phyloP scores from a whole-genome alignment of 2,888 invertebrate genomes.

The Acleris literana region DNA sequence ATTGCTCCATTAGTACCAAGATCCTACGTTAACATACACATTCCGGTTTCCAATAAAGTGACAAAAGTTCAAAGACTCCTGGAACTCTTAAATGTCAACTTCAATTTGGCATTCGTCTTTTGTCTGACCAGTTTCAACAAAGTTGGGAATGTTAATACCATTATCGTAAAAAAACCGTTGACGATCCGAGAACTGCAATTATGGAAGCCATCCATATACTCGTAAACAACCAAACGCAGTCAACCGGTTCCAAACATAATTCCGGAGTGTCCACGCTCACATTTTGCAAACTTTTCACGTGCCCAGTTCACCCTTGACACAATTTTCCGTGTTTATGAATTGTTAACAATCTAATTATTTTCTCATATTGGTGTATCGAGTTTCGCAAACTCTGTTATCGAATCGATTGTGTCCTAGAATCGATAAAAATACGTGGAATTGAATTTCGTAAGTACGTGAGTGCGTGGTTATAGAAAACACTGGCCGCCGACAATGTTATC shows the following conservation, averaged over 20 bases:
- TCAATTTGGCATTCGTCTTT: background rate
- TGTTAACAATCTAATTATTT: constrained; percentile 51
- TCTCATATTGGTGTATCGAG: constrained; percentile 43
- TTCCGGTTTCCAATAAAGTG: background rate
- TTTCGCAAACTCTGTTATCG: constrained; percentile 62
- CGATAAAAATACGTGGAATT: constrained; percentile 58
- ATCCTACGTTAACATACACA: background rate
- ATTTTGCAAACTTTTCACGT: constrained; percentile 35
- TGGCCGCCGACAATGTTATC: constrained; percentile 35
- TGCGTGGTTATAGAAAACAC: constrained; percentile 40
- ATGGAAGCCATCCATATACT: constrained; percentile 11
- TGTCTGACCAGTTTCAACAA: constrained; percentile 8
- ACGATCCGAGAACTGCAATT: constrained; percentile 1
- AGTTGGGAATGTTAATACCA: constrained; percentile 7
- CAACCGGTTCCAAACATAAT: constrained; percentile 21
- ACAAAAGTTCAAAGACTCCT: constrained; percentile 3
- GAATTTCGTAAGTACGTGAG: constrained; percentile 57
- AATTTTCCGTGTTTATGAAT: constrained; percentile 55
- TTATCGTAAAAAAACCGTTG: background rate
- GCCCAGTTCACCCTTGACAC: constrained; percentile 61
- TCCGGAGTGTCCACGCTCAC: constrained; percentile 12
- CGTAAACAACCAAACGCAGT: constrained; percentile 7
- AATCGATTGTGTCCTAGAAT: constrained; percentile 55
- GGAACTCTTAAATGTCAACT: constrained; percentile 1
- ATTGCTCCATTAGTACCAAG: too few relatives aligned